Conservation (phyloP, 2,113 vertebrate genomes). For the Alosa alosa region DNA sequence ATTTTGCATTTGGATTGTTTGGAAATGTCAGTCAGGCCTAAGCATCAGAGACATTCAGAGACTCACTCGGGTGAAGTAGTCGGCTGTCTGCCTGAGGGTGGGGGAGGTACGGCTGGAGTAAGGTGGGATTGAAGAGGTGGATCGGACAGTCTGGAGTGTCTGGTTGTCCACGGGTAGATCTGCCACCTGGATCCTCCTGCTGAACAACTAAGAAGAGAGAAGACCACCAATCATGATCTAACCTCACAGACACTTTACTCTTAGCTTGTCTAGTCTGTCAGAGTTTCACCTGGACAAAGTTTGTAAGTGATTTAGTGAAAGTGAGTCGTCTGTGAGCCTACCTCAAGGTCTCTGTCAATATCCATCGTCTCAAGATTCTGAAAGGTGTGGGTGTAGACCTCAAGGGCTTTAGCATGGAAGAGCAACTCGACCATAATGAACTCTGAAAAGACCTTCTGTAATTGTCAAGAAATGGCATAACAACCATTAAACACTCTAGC, state of each 20-base stretch:
- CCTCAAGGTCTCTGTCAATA: conserved; percentile 75
- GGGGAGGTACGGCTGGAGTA: conserved; percentile 26
- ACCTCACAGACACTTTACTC: neutral
- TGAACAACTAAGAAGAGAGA: conserved; percentile 59
- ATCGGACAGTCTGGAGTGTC: conserved; percentile 37
- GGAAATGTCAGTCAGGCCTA: neutral
- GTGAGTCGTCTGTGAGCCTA: conserved; percentile 39
- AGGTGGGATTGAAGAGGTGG: conserved; percentile 35
- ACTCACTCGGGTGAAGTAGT: conserved; percentile 27
- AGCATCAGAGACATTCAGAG: neutral
- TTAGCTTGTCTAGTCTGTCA: no score
- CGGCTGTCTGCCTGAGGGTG: neutral
- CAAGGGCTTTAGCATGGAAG: conserved; percentile 80
- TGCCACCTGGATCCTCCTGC: conserved; percentile 51
- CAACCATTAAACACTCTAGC: neutral
- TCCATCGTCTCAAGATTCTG: conserved; percentile 70
- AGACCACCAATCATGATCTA: neutral
- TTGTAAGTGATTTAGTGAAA: neutral
- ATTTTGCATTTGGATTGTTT: neutral
- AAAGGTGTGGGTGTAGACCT: conserved; percentile 77
- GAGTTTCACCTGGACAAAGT: neutral
- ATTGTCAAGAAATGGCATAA: neutral
- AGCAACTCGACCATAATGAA: conserved; percentile 82
- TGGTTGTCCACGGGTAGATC: neutral
- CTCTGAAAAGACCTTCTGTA: conserved; percentile 74